Evolutionary conservation across 2,113 vertebrate species (phyloP), one percentile per base, ranked within the genome.

Genomic region (Chrysochloris asiatica): DNA sequence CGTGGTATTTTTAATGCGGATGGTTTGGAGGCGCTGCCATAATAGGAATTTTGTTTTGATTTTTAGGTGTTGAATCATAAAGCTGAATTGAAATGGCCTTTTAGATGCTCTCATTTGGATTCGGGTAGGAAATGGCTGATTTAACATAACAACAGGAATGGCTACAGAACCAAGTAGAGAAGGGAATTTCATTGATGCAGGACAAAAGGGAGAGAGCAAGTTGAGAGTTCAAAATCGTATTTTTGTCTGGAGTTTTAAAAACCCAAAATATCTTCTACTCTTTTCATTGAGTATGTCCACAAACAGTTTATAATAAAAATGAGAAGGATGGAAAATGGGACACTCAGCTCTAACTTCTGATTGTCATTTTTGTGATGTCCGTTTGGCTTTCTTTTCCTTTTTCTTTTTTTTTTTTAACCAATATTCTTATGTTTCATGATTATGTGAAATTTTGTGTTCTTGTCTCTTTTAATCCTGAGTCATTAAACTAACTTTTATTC

Each of bases 1-100:
- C 92, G 69, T 91, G 86, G 83, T 83, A 84, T 93, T 97, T 97
- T 94, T 82, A 86, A 97, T 94, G 94, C 47, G 43, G 36, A 75
- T 52, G 86, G 93, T 71, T 94, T 91, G 91, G 93, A 97, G 95
- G 94, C 95, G 30, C 94, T 95, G 96, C 90, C 86, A 95, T 91
- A 91, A 93, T 93, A 93, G 95, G 96, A 97, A 92, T 93, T 95
- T 95, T 94, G 95, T 97, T 95, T 91, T 96, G 94, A 96, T 97
- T 95, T 97, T 96, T 76, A 77, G 38, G 80, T 94, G 83, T 96
- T 90, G 93, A 88, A 92, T 92, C 91, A 96, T 90, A 88, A 96
- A 92, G 92, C 94, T 95, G 96, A 97, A 96, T 93, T 96, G 94
- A 95, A 97, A 95, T 90, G 75, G 86, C 95, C 88, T 88, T 90